Conservation (phyloP, 2,113 vertebrate species). For the Bettongia penicillata region DNA sequence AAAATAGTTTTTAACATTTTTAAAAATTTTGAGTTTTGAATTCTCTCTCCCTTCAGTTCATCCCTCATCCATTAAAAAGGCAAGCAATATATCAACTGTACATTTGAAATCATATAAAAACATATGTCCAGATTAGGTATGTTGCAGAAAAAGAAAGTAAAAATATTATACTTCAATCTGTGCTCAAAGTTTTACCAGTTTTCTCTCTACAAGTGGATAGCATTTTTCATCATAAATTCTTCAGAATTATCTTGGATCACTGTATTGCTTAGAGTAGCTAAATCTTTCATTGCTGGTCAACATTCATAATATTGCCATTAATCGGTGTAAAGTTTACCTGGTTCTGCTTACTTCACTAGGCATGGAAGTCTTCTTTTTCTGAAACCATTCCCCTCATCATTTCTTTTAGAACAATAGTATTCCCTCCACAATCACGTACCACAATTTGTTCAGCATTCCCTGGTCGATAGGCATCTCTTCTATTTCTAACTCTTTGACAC, state of each 20-base stretch:
- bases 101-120: background rate
- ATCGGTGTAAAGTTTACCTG: background rate
- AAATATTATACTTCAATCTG: background rate
- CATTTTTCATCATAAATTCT: background rate
- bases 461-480: background rate
- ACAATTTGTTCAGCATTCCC: background rate
- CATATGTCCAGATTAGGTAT: background rate
- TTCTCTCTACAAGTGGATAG: background rate
- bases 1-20: background rate
- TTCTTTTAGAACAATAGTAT: background rate
- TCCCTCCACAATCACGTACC: background rate
- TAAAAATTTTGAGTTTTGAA: background rate
- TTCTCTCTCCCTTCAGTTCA: background rate
- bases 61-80: background rate
- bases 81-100: background rate
- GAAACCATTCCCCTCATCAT: background rate
- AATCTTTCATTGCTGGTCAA: background rate
- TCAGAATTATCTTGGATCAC: background rate
- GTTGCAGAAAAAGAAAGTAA: background rate
- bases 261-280: background rate
- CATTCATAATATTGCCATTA: background rate
- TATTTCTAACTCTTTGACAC: background rate
- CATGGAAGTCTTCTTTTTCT: background rate
- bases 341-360: background rate
- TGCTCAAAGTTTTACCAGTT: background rate